Evolutionary conservation across 2,888 invertebrate species (phyloP).

Genomic region (Epirrita christyi): DNA sequence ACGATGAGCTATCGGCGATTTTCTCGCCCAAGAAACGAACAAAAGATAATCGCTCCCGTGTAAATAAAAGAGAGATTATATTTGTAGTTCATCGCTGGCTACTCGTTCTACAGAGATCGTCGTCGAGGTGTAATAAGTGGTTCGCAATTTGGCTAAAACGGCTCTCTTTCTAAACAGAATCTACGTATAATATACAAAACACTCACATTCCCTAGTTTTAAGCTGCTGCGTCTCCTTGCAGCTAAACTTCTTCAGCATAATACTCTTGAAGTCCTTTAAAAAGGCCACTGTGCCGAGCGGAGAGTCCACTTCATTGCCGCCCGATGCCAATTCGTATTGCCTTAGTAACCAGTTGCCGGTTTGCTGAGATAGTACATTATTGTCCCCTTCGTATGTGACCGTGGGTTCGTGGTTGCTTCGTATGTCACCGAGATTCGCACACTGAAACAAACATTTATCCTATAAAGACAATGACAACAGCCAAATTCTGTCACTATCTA

Average conservation of each 20-base stretch:
- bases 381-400: conserved; percentile 97
- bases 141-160: no score
- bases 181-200: neutral
- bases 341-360: conserved; percentile 94
- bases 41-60: no score
- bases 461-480: no score
- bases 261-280: conserved; percentile 65
- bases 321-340: conserved; percentile 84
- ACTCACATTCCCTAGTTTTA: conserved; percentile 67
- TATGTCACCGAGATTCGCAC: conserved; percentile 93
- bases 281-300: conserved; percentile 90
- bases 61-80: no score
- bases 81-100: no score
- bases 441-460: conserved; percentile 59
- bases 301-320: conserved; percentile 80
- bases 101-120: no score
- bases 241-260: conserved; percentile 48
- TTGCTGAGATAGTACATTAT: conserved; percentile 96
- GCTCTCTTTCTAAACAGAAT: no score
- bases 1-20: no score
- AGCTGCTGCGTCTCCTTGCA: conserved; percentile 54
- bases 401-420: conserved; percentile 95
- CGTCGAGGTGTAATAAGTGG: no score
- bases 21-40: no score
- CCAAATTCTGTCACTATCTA: no score